phyloP scores from a whole-genome alignment of 2,888 invertebrate species.

The Leptopilina myrica region DNA sequence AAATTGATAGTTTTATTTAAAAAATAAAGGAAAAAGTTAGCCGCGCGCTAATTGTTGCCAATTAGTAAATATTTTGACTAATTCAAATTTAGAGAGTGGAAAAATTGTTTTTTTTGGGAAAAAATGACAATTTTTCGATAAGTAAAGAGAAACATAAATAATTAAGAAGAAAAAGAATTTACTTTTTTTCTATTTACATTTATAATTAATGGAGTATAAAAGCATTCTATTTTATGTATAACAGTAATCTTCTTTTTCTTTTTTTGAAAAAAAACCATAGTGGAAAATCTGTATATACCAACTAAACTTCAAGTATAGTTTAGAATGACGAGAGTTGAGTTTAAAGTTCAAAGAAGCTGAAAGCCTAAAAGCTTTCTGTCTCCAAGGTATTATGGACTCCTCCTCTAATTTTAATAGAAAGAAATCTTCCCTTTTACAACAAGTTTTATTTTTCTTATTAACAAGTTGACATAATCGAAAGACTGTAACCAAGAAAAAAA shows the following conservation, averaged over 20 bases:
- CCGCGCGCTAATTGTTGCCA: no score
- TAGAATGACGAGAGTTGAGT: constrained; percentile 9
- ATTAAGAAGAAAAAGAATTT: no score
- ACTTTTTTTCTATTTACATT: background rate
- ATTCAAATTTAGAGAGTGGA: no score
- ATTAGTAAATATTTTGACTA: no score
- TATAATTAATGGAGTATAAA: constrained; percentile 8
- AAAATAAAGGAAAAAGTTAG: no score
- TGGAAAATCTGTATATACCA: background rate
- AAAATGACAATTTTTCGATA: no score
- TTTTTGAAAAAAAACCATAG: background rate
- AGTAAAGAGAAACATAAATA: no score
- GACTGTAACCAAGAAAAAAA: background rate
- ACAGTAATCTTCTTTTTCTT: background rate
- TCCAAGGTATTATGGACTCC: background rate
- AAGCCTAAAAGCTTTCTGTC: constrained; percentile 25
- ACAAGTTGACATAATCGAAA: background rate
- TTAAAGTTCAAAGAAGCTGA: constrained; percentile 17
- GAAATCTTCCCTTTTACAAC: background rate
- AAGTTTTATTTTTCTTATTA: background rate
- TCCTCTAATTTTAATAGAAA: constrained; percentile 8
- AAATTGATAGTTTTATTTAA: no score
- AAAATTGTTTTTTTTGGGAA: no score
- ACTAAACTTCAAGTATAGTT: background rate
- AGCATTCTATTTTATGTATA: background rate